Evolutionary conservation across 2,888 invertebrate genomes (phyloP), one percentile per base, ranked within the genome.

Genomic region (Neoitamus cyanurus): DNA sequence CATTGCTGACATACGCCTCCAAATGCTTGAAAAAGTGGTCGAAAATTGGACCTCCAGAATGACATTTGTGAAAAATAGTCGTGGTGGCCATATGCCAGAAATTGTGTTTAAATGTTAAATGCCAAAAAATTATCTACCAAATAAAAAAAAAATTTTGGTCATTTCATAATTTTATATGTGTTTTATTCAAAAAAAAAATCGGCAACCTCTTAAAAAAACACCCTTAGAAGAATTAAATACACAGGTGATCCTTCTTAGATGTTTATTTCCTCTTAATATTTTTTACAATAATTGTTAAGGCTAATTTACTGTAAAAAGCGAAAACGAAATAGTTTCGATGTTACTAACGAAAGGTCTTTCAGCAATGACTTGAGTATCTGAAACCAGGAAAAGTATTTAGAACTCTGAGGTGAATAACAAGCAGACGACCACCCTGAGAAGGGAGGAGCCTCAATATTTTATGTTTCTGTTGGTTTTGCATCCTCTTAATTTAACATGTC

Each of bases 291-390:
- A 25, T 58, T 25, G 15, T 78, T 78, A 78, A 78, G 78, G 78
- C 78, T 78, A 78, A 78, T 46, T 78, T 78, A 78, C 31, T 28
- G 78, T 78, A 78, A 78, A 78, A 78, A 78, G 78, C 78, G 78
- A 48, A 58, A 78, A 31, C 30, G 48, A 78, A 75, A 34, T 15
- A 42, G 13, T 75, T 42, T 75, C 75, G 42, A 78, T 78, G 31
- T 78, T 42, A 42, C 31, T 15, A 20, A 73, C 37, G 31, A 73
- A 73, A 73, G n/a, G 28, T 25, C 30, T 15, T 15, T 78, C 78
- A 31, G 78, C 78, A 78, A 20, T 78, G 58, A 75, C 42, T 31
- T 48, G 15, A 48, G 30, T 48, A 20, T 78, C 78, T 78, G 78
- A 78, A 78, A 78, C 78, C 78, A 78, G 48, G 77, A 58, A 78